phyloP scores from a whole-genome alignment of 2,113 vertebrate genomes.

The Calyptomena viridis region DNA sequence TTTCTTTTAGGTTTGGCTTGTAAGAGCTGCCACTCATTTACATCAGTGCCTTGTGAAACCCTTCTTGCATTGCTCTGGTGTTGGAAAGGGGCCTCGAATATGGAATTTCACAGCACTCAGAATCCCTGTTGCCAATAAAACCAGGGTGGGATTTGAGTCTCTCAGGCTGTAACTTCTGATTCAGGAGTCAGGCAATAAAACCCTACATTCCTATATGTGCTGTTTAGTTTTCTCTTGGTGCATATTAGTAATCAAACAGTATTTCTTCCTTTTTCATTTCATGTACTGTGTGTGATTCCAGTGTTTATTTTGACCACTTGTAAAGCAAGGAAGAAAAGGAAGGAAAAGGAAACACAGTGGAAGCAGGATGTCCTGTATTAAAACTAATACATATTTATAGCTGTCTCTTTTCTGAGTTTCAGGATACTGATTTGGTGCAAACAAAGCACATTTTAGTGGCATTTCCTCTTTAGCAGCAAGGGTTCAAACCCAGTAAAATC shows the following conservation, averaged over 20 bases:
- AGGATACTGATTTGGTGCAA: background rate
- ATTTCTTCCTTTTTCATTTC: background rate
- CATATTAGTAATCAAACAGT: background rate
- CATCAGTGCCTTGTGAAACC: background rate
- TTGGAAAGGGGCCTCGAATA: background rate
- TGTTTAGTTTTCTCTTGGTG: background rate
- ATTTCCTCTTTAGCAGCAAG: slow-evolving; percentile 3
- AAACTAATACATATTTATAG: slow-evolving; percentile 39
- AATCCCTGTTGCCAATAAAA: background rate
- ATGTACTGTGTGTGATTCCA: background rate
- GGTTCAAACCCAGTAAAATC: background rate
- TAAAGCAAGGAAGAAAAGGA: slow-evolving; percentile 26
- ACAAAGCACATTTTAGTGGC: background rate
- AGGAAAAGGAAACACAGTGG: background rate
- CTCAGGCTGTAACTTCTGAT: background rate
- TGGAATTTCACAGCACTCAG: accelerated
- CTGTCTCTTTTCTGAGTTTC: background rate
- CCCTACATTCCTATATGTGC: background rate
- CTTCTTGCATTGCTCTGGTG: background rate
- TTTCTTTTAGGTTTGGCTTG: background rate
- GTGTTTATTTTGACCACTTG: slow-evolving; percentile 6
- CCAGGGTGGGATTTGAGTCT: background rate
- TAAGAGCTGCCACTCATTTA: background rate
- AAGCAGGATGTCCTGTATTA: slow-evolving; percentile 40
- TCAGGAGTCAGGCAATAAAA: background rate